These are phyloP conservation scores for Amiota mariae DNA, from an alignment of 2,888 invertebrate genomes.

Conservation along the genomic window DNA sequence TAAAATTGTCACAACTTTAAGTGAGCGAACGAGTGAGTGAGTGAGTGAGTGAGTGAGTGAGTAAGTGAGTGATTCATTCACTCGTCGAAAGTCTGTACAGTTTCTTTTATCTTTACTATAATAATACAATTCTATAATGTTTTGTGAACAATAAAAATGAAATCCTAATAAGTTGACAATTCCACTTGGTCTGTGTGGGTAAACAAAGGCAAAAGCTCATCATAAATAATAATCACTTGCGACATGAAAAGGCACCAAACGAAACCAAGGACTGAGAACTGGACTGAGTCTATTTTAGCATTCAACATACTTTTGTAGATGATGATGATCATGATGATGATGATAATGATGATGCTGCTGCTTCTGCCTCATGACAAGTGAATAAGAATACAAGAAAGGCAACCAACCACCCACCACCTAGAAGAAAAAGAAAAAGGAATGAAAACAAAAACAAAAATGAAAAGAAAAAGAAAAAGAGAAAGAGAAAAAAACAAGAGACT, in stretches of 20 bases:
- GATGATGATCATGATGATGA: no score
- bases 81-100: neutral
- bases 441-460: no score
- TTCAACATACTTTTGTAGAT: constrained; percentile 19
- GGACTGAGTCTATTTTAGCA: neutral
- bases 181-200: neutral
- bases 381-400: neutral
- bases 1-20: constrained; percentile 53
- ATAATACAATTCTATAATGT: neutral
- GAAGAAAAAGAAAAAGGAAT: no score
- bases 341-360: no score
- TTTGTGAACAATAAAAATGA: constrained; percentile 33
- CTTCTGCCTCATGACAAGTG: constrained; percentile 5
- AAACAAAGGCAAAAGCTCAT: neutral
- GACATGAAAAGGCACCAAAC: constrained; percentile 28
- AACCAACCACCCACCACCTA: neutral
- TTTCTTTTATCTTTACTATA: no score
- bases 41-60: no score
- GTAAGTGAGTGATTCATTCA: no score
- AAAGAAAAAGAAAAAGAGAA: neutral
- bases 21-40: no score
- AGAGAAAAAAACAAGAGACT: constrained; percentile 42
- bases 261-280: neutral
- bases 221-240: constrained; percentile 37
- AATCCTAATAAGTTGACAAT: constrained; percentile 29